Evolutionary conservation across 2,888 invertebrate genomes (phyloP).

Genomic region (Parnassius smintheus): DNA sequence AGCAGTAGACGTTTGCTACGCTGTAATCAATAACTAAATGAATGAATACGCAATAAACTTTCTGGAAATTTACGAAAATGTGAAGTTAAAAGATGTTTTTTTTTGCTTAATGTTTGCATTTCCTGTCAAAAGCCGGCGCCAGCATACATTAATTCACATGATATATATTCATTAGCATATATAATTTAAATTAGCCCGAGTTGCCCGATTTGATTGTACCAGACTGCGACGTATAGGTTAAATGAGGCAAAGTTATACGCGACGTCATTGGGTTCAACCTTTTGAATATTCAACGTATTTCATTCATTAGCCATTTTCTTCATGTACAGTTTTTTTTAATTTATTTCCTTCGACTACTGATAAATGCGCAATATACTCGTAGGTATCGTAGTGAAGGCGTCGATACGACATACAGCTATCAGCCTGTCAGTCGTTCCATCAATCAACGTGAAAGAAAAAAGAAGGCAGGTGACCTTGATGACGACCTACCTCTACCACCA

Average conservation of each 20-base stretch:
- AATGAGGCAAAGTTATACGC: conserved; percentile 19
- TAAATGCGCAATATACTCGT: conserved; percentile 20
- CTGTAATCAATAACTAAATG: too few relatives aligned
- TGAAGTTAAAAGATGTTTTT: too few relatives aligned
- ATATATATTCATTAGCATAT: too few relatives aligned
- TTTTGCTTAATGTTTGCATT: too few relatives aligned
- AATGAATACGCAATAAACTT: too few relatives aligned
- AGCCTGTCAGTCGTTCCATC: conserved; percentile 46
- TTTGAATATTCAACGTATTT: conserved; percentile 58
- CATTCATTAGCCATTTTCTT: conserved; percentile 56
- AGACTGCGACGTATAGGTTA: conserved; percentile 17
- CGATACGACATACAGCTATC: conserved; percentile 43
- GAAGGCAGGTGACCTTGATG: conserved; percentile 63
- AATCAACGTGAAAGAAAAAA: conserved; percentile 48
- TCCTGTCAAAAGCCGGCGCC: too few relatives aligned
- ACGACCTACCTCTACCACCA: conserved; percentile 72
- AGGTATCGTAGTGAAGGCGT: conserved; percentile 35
- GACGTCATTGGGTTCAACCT: conserved; percentile 46
- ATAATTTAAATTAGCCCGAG: too few relatives aligned
- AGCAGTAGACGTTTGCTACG: too few relatives aligned
- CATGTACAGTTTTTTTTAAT: conserved; percentile 38
- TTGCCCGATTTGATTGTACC: conserved; percentile 17
- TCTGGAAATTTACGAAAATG: too few relatives aligned
- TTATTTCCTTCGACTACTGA: conserved; percentile 3
- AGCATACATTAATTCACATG: too few relatives aligned